Evolutionary conservation across 2,888 invertebrate species (phyloP).

Genomic region (Alsophila aescularia): DNA sequence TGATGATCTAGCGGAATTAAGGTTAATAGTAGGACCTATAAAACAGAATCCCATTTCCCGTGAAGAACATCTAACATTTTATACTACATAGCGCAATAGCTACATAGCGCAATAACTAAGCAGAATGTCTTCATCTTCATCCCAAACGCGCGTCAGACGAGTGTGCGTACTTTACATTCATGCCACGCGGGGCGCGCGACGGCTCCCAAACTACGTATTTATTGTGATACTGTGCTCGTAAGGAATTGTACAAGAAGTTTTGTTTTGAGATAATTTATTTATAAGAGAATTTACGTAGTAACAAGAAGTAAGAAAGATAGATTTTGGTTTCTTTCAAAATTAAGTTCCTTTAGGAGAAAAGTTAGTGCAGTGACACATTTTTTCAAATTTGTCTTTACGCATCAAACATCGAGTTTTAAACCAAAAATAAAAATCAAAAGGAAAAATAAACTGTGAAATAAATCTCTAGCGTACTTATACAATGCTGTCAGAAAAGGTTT

Average conservation of each 20-base stretch:
- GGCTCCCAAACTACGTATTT: constrained; percentile 8
- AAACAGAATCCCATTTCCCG: no score
- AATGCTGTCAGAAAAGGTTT: no score
- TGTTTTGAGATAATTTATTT: no score
- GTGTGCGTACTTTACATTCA: constrained; percentile 3
- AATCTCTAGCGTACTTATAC: no score
- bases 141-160: not conserved
- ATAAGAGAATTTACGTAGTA: not conserved
- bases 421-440: no score
- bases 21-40: no score
- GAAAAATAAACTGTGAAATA: no score
- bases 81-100: not conserved
- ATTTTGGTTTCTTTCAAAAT: not conserved
- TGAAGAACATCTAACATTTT: not conserved
- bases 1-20: no score
- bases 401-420: no score
- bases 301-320: not conserved
- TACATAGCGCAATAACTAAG: not conserved
- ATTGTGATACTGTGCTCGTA: constrained; percentile 3
- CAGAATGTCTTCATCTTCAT: constrained; percentile 4
- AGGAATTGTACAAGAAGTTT: not conserved
- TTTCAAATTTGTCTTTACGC: no score
- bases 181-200: not conserved
- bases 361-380: no score
- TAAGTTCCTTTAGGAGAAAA: no score